phyloP scores from a whole-genome alignment of 2,113 vertebrate species.

The Saguinus midas region DNA sequence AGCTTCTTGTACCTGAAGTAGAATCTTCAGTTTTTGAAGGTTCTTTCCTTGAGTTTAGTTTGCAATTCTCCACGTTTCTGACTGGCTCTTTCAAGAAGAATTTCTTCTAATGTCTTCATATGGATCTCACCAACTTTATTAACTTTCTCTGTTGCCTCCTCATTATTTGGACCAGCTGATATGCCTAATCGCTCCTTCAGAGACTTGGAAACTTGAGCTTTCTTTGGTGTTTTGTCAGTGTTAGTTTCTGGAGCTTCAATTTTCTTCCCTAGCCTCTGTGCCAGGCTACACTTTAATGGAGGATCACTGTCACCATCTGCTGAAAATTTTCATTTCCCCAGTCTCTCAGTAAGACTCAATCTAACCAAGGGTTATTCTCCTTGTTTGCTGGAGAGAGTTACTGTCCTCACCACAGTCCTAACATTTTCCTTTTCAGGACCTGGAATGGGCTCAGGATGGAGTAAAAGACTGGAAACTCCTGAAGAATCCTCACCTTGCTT shows the following conservation, averaged over 20 bases:
- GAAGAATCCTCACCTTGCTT: slow-evolving; percentile 79
- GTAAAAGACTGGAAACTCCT: neutral
- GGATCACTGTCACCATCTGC: slow-evolving; percentile 10
- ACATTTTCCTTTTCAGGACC: slow-evolving; percentile 90
- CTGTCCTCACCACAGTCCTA: slow-evolving; percentile 81
- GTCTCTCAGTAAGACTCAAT: slow-evolving; percentile 84
- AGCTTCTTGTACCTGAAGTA: slow-evolving; percentile 61
- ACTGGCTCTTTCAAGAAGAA: slow-evolving; percentile 90
- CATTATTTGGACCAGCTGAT: too few relatives aligned
- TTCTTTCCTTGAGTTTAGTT: slow-evolving; percentile 65
- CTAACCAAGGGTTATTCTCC: slow-evolving; percentile 84
- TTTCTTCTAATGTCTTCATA: slow-evolving; percentile 95
- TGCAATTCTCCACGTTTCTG: slow-evolving; percentile 81
- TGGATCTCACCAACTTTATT: slow-evolving; percentile 85
- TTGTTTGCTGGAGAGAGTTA: slow-evolving; percentile 82
- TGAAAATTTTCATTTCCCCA: slow-evolving; percentile 84
- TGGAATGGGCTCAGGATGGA: slow-evolving; percentile 76
- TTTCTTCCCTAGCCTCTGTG: too few relatives aligned
- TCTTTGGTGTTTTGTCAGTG: too few relatives aligned
- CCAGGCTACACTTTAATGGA: too few relatives aligned
- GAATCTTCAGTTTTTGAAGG: slow-evolving; percentile 64
- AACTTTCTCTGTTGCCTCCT: slow-evolving; percentile 73
- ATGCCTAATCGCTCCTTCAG: too few relatives aligned
- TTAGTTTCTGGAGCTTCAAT: too few relatives aligned
- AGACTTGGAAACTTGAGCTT: too few relatives aligned